These are phyloP conservation scores for Stichopus chloronotus DNA, from an alignment of 35 echinoderm and acorn worm genomes.

Conservation along the genomic window DNA sequence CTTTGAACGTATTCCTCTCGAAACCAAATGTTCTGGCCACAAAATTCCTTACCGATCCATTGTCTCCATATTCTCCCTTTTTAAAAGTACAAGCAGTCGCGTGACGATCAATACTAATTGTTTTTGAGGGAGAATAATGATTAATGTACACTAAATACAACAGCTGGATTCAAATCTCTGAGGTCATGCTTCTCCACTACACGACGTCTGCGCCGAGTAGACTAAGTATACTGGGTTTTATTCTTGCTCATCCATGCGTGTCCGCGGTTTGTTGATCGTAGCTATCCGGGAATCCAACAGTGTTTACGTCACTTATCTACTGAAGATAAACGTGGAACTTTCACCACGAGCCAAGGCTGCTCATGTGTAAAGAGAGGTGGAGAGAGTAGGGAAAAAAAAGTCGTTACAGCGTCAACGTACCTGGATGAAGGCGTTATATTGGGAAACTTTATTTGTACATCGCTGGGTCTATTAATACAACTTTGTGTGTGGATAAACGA, in stretches of 20 bases:
- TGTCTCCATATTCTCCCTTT: not conserved
- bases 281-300: conserved; percentile 8
- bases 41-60: not conserved
- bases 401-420: too few relatives aligned
- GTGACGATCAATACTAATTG: conserved; percentile 45
- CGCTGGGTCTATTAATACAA: not conserved
- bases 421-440: not conserved
- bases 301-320: conserved; percentile 15
- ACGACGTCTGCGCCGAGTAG: conserved; percentile 29
- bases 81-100: conserved; percentile 1
- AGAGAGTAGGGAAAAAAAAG: too few relatives aligned
- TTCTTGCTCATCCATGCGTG: conserved; percentile 36
- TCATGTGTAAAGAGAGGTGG: not conserved
- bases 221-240: not conserved
- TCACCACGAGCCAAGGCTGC: conserved; percentile 14
- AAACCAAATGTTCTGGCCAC: not conserved
- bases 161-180: conserved; percentile 24
- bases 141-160: conserved; percentile 29
- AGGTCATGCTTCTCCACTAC: conserved; percentile 2
- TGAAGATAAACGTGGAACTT: conserved; percentile 21
- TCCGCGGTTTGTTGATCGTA: conserved; percentile 17
- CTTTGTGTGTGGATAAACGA: not conserved
- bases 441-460: not conserved
- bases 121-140: conserved; percentile 25
- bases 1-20: not conserved